phyloP scores from a whole-genome alignment of 2,888 invertebrate species.

The Epistrophe eligans region DNA sequence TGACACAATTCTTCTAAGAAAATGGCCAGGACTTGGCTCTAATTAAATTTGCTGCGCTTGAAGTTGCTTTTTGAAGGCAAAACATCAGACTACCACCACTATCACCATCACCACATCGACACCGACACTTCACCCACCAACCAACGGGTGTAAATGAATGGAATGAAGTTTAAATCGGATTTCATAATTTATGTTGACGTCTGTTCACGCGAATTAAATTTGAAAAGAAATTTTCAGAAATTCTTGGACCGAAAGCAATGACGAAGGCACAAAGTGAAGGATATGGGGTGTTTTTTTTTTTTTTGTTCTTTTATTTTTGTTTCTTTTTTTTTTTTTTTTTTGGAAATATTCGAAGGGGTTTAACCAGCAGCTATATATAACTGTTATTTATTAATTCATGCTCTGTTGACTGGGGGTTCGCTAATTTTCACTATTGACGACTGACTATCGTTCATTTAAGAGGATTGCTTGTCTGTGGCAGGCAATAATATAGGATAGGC shows the following conservation, averaged over 20 bases:
- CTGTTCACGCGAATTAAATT: constrained; percentile 54
- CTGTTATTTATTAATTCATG: constrained; percentile 16
- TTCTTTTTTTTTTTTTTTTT: background rate
- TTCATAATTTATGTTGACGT: constrained; percentile 70
- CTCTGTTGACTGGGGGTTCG: background rate
- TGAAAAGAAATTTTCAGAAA: constrained; percentile 53
- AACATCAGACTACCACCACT: background rate
- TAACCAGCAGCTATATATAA: background rate
- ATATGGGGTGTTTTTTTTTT: background rate
- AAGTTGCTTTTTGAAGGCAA: constrained; percentile 23
- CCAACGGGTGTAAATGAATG: constrained; percentile 25
- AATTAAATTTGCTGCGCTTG: constrained; percentile 68
- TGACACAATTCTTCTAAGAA: constrained; percentile 41
- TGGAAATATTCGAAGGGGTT: background rate
- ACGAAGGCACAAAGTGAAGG: background rate
- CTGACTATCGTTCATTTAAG: background rate
- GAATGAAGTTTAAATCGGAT: constrained; percentile 70
- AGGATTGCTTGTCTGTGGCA: constrained; percentile 18
- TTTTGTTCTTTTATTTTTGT: background rate
- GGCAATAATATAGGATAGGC: background rate
- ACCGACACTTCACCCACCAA: background rate
- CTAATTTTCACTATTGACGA: constrained; percentile 22
- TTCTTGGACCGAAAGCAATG: constrained; percentile 21
- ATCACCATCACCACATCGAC: no score
- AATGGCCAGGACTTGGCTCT: constrained; percentile 29